Percentiles rank a stretch among this genome's conserved stretches.
phyloP scores from a whole-genome alignment of 2,888 invertebrate species.

The Sthenelais limicola region DNA sequence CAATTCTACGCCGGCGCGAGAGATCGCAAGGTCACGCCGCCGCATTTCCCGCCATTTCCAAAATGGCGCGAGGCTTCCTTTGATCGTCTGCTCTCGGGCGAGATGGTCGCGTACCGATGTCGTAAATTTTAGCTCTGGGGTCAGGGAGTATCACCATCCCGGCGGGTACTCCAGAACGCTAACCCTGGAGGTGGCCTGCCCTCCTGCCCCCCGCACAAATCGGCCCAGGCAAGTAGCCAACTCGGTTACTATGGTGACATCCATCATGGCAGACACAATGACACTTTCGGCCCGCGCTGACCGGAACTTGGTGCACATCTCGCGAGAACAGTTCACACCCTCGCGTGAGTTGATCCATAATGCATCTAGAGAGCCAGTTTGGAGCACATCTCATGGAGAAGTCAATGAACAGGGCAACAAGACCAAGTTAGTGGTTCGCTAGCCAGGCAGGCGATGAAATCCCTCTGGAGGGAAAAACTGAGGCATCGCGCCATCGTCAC shows the following conservation, averaged over 20 bases:
- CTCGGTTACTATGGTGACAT: conserved; percentile 21
- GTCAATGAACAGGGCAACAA: too few species aligned
- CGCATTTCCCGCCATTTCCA: conserved; percentile 38
- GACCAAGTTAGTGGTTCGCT: too few species aligned
- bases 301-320: conserved; percentile 32
- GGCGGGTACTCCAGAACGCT: background rate
- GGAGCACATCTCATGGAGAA: too few species aligned
- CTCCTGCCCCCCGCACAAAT: background rate
- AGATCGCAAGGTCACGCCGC: conserved; percentile 26
- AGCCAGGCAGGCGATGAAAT: too few species aligned
- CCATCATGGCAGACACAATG: conserved; percentile 28
- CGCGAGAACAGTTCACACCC: conserved; percentile 40
- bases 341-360: conserved; percentile 38
- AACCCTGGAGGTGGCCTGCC: background rate
- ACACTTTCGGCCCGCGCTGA: conserved; percentile 27
- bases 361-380: conserved; percentile 20
- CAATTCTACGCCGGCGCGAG: conserved; percentile 8
- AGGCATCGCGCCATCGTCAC: too few species aligned
- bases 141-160: conserved; percentile 3
- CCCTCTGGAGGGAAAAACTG: too few species aligned
- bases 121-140: conserved; percentile 18
- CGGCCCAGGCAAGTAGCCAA: background rate
- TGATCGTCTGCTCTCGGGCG: conserved; percentile 25
- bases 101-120: background rate
- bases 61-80: conserved; percentile 25